A percentile compares a stretch with the other conserved stretches of the same genome.
Evolutionary conservation across 2,888 invertebrate genomes (phyloP).

Genomic region (Himalopsyche japonica): DNA sequence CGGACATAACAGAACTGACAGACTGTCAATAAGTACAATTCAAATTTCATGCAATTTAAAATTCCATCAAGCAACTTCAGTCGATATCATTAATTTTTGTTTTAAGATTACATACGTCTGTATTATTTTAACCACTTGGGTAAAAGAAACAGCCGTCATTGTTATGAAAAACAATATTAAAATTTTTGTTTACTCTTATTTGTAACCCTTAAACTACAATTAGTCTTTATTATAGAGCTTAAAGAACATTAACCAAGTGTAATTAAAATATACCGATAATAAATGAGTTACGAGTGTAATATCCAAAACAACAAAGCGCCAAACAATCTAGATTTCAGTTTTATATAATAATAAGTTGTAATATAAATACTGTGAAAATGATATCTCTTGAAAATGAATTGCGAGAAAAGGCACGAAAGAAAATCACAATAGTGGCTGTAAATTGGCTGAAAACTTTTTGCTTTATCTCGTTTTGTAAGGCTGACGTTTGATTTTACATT

Average conservation of each 20-base stretch:
- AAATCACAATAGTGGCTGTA: slow-evolving; percentile 1
- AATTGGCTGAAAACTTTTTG: neutral
- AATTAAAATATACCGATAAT: neutral
- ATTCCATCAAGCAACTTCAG: too few relatives aligned
- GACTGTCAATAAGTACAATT: too few relatives aligned
- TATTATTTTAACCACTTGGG: too few relatives aligned
- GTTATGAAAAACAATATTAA: too few relatives aligned
- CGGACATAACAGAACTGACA: too few relatives aligned
- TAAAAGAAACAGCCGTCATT: too few relatives aligned
- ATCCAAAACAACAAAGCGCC: neutral
- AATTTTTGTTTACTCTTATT: too few relatives aligned
- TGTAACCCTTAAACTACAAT: too few relatives aligned
- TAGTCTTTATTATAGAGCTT: too few relatives aligned
- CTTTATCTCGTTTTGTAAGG: neutral
- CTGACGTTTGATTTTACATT: neutral
- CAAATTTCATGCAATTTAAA: too few relatives aligned
- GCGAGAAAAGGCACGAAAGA: neutral
- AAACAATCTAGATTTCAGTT: neutral
- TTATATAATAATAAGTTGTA: neutral
- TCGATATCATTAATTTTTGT: too few relatives aligned
- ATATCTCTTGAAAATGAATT: neutral
- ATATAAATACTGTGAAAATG: neutral
- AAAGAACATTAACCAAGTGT: neutral
- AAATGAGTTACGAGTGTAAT: neutral
- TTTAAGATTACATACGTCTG: too few relatives aligned